Evolutionary conservation across 2,113 vertebrate species (phyloP).

Genomic region (Fukomys damarensis): DNA sequence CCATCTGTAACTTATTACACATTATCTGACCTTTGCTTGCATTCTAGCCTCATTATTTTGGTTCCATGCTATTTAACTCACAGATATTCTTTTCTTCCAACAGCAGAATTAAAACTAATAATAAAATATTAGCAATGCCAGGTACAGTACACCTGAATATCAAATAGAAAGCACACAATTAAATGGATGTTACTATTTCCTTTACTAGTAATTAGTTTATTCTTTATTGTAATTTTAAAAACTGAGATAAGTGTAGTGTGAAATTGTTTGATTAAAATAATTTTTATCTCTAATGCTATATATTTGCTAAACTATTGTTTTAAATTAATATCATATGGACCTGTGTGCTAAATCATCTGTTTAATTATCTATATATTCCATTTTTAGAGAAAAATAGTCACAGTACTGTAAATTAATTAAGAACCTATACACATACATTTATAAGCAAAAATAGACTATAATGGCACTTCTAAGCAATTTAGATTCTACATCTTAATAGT

Average conservation of each 20-base stretch:
- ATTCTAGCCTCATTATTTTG: slow-evolving; percentile 87
- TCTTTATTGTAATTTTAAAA: slow-evolving; percentile 54
- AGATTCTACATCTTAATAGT: slow-evolving; percentile 71
- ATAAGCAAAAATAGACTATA: not conserved
- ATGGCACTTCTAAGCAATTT: slow-evolving; percentile 79
- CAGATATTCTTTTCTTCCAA: slow-evolving; percentile 80
- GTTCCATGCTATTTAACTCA: slow-evolving; percentile 86
- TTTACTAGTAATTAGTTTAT: slow-evolving; percentile 34
- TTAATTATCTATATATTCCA: not conserved
- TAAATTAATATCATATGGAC: not conserved
- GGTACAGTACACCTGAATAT: slow-evolving; percentile 71
- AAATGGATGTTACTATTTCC: not conserved
- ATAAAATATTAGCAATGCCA: slow-evolving; percentile 74
- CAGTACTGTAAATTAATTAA: slow-evolving; percentile 37
- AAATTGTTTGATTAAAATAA: slow-evolving; percentile 46
- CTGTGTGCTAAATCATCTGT: slow-evolving; percentile 17
- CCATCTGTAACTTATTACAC: slow-evolving; percentile 87
- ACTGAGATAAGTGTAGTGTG: not conserved
- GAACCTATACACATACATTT: slow-evolving; percentile 37
- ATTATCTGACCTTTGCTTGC: slow-evolving; percentile 86
- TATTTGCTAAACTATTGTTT: slow-evolving; percentile 22
- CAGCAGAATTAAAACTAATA: slow-evolving; percentile 83
- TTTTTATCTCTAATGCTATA: slow-evolving; percentile 29
- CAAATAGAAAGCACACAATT: slow-evolving; percentile 54
- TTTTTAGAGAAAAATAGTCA: not conserved